A percentile compares a stretch with the other conserved stretches of the same genome.
phyloP scores from a whole-genome alignment of 2,797 vertebrate species.

The Takifugu rubripes region DNA sequence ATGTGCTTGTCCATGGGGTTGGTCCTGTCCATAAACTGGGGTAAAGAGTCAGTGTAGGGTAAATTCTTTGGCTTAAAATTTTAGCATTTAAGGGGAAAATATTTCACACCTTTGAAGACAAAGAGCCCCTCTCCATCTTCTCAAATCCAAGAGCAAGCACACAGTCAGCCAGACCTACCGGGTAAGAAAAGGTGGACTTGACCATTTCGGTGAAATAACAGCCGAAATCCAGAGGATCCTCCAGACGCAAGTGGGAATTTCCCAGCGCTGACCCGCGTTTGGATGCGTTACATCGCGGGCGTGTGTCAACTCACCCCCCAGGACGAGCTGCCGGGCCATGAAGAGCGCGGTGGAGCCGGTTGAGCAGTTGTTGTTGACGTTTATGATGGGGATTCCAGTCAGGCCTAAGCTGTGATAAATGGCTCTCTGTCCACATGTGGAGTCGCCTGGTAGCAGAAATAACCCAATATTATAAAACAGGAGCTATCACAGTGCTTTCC shows the following conservation, averaged over 20 bases:
- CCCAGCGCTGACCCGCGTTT: too few species aligned
- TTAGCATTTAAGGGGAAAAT: too few species aligned
- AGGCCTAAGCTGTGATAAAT: constrained; percentile 93
- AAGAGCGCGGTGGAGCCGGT: constrained; percentile 96
- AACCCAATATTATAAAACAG: neutral
- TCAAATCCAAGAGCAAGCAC: constrained; percentile 95
- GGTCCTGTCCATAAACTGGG: constrained; percentile 78
- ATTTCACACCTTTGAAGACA: constrained; percentile 71
- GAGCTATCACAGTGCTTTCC: neutral
- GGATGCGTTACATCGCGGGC: neutral
- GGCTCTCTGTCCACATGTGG: constrained; percentile 89
- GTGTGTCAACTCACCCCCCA: constrained; percentile 81
- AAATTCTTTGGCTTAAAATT: too few species aligned
- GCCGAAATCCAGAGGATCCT: neutral
- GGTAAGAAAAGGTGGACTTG: neutral
- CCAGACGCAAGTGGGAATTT: too few species aligned
- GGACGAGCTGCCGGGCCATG: constrained; percentile 87
- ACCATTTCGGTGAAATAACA: neutral
- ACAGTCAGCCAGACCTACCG: constrained; percentile 86
- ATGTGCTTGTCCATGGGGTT: constrained; percentile 89
- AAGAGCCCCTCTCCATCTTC: constrained; percentile 87
- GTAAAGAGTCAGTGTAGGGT: neutral
- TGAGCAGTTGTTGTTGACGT: constrained; percentile 97
- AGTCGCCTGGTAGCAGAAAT: constrained; percentile 79
- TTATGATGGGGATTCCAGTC: constrained; percentile 93